Evolutionary conservation across 1,140 invertebrate species (phyloP), one percentile per base, ranked within the genome.

Genomic region (Conus ventricosus): DNA sequence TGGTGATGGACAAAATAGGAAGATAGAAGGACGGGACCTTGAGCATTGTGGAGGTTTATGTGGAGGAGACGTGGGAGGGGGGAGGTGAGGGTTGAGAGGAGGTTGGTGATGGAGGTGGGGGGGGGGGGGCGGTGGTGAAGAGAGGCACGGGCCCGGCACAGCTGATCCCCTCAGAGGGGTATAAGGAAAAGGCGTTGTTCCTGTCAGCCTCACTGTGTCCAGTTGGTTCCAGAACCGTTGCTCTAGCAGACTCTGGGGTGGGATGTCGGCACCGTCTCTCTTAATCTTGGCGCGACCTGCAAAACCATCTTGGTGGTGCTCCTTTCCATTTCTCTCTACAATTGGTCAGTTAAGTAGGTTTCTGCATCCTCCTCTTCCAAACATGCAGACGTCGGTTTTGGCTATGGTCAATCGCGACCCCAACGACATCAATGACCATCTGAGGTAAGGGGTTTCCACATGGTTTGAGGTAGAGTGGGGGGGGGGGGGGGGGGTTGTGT

Each of bases 381-480:
- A 17, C 71, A 76, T 71, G 20, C 53, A 51, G 11, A 88, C 88
- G 78, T 87, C 78, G 57, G 89, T 87, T 54, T 6, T 91, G 7
- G 88, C 90, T 82, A 39, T 91, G 78, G 84, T 87, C 60, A 90
- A 91, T 78, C 54, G 90, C 39, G 90, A 91, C 83, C 89, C 89
- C 4, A 91, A 90, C 84, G 86, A 89, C 27, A 83, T 91, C 17
- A 91, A 90, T 51, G 86, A 88, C 80, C 89, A 91, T 75, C 39
- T 91, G 2, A 88, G 90, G 89, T 91, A 82, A 71, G 86, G 81
- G 51, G 23, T 57, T 39, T 39, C 39, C 39, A 39, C 39, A 3
- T 1, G 39, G 39, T 39, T 39, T 39, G 39, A 39, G 39, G 39
- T 39, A 39, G 39, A 39, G 39, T 39, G 39, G n/a, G n/a, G n/a